Base-by-base conservation (phyloP, 2,113 vertebrate species). In the Caracal caracal region DNA sequence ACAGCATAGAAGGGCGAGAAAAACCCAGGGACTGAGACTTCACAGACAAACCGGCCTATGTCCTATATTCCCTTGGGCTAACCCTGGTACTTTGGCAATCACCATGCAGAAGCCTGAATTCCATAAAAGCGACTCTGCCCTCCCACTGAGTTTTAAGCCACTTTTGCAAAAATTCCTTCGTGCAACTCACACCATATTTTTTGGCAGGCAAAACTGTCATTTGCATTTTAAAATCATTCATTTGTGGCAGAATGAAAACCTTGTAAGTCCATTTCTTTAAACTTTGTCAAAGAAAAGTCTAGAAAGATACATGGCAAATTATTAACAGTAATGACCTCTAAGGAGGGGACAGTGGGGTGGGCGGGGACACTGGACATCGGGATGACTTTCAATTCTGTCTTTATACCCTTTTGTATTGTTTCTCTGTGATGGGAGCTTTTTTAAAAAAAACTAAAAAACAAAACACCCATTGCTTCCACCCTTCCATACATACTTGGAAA, bases 201-300 rank as follows among this genome's bases (percentile, higher is more conserved):
- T 37, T 88, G 37, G 88, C 53, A 61, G 8, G 49, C 5, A 70
- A 91, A 96, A 93, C 19, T 30, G 6, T 35, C 53, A 79, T 89
- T 12, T 94, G 17, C 37, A 81, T 56, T 87, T 94, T 47, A 40
- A 90, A 76, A 78, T 40, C 78, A 90, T 71, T 71, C 68, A 85
- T 61, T 37, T 73, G 35, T 24, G 47, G 17, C 35, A 85, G n/a
- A 92, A 35, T 30, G 49, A 94, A 15, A 79, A 56, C 4, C 93
- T 84, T 66, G 19, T 66, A 65, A 59, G 66, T 37, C 8, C 66
- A 96, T 86, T 90, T 61, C 89, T 37, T 89, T 17, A 35, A 92
- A 56, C 16, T 71, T 79, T 68, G 1, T 83, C 86, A 83, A 85
- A 82, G 20, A 30, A 61, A 90, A 68, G 5, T 19, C 43, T 65